These are phyloP conservation scores for Epinephelus malabaricus DNA, from an alignment of 2,797 vertebrate genomes.

Conservation along the genomic window DNA sequence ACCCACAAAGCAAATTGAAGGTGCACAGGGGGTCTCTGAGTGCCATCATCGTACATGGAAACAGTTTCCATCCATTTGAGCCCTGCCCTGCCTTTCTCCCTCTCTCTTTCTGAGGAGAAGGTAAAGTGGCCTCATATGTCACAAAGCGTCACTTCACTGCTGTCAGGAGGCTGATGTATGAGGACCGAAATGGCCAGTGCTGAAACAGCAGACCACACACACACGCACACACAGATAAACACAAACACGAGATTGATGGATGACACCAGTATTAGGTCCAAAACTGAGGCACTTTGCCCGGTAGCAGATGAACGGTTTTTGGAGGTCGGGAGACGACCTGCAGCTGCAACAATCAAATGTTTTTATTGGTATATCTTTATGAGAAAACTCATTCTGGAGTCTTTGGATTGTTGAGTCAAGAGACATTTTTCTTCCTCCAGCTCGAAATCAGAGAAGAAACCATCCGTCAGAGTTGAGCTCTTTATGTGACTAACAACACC, in stretches of 20 bases:
- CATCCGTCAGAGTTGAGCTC: not conserved
- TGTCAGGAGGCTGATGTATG: slow-evolving; percentile 77
- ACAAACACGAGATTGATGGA: slow-evolving; percentile 69
- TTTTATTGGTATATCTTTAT: slow-evolving; percentile 36
- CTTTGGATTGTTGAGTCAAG: not conserved
- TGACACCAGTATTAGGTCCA: slow-evolving; percentile 60
- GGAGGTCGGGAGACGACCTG: slow-evolving; percentile 29
- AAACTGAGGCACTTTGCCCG: slow-evolving; percentile 48
- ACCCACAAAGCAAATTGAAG: no score
- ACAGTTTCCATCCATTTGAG: slow-evolving; percentile 32
- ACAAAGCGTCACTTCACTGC: slow-evolving; percentile 68
- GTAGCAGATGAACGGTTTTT: slow-evolving; percentile 49
- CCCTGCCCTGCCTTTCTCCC: slow-evolving; percentile 12
- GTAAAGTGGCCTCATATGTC: slow-evolving; percentile 78
- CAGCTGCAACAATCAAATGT: slow-evolving; percentile 42
- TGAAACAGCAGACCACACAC: slow-evolving; percentile 81
- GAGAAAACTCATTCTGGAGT: slow-evolving; percentile 23
- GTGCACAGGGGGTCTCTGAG: slow-evolving; percentile 1
- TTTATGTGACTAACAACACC: slow-evolving; percentile 26
- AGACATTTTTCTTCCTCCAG: slow-evolving; percentile 8
- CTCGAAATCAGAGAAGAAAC: slow-evolving; percentile 15
- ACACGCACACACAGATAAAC: slow-evolving; percentile 40
- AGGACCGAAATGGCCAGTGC: slow-evolving; percentile 68
- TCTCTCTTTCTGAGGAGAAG: slow-evolving; percentile 43
- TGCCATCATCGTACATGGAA: slow-evolving; percentile 14